Percentiles rank a stretch among this genome's conserved stretches.
Evolutionary conservation across 1,140 invertebrate genomes (phyloP).

Genomic region (Parasteatoda tepidariorum): DNA sequence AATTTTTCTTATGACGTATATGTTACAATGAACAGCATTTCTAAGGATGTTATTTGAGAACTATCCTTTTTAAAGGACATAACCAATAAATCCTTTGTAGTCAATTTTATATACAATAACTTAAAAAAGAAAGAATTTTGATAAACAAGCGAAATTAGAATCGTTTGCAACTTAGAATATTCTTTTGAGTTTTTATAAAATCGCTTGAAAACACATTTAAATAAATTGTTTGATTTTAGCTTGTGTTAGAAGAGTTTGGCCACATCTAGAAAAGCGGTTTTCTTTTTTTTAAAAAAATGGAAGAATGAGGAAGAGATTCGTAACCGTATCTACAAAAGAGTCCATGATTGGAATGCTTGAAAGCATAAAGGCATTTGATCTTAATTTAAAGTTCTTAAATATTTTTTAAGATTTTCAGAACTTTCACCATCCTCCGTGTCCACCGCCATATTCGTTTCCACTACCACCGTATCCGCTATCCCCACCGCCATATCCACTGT

Average conservation of each 20-base stretch:
- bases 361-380: conserved; percentile 8
- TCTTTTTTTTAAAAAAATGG: conserved; percentile 4
- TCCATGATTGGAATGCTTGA: conserved; percentile 34
- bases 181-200: too few relatives aligned
- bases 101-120: too few relatives aligned
- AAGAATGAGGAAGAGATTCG: conserved; percentile 2
- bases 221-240: too few relatives aligned
- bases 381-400: conserved; percentile 11
- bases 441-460: conserved; percentile 17
- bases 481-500: neutral
- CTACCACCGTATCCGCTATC: conserved; percentile 10
- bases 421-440: conserved; percentile 48
- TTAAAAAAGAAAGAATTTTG: too few relatives aligned
- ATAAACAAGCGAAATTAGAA: too few relatives aligned
- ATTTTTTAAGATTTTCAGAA: neutral
- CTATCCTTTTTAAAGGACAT: conserved; percentile 20
- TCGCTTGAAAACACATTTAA: too few relatives aligned
- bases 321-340: conserved; percentile 46
- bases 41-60: conserved; percentile 21
- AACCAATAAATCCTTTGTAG: conserved; percentile 2
- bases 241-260: neutral
- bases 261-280: conserved; percentile 1
- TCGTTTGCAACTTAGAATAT: too few relatives aligned
- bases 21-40: neutral
- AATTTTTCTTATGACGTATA: neutral